Evolutionary conservation across 2,888 invertebrate species (phyloP), one percentile per base, ranked within the genome.

Genomic region (Drosophila planitibia): DNA sequence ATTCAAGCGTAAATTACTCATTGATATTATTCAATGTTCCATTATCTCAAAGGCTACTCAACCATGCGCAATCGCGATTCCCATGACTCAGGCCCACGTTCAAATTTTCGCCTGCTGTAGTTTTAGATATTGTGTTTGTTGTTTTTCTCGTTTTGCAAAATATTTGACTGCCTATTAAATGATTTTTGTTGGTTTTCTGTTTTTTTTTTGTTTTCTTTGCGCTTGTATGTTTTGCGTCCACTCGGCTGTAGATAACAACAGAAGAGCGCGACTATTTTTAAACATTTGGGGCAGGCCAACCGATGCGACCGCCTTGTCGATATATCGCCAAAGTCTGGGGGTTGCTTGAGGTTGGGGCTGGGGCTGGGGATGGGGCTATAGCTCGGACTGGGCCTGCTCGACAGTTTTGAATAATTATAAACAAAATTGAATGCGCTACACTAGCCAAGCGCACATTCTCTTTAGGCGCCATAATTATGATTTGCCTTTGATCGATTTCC

Each of bases 281-380:
- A 74, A 89, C 80, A 88, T 87, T 88, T 88, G 87, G 89, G 87
- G 83, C 86, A 86, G 86, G 79, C 87, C 83, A 72, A 74, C 67
- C 53, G 32, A 72, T 78, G 66, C 69, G 71, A 32, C 52, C 81
- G 85, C 70, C 81, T 79, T 82, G 85, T 85, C 87, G 82, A 85
- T 85, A 84, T 74, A 68, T 70, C 68, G 72, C 54, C 57, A 51
- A 22, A 47, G 57, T 68, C 53, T 70, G 28, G 52, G 53, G 52
- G 66, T 32, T n/a, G 54, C 25, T 35, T 52, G 49, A 41, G 66
- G 30, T 7, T 12, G 47, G 16, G 14, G n/a, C 44, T 44, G 12
- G 47, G 55, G 19, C 6, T 22, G 33, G 49, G 32, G 28, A 12
- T 25, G n/a, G 44, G 33, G 16, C 52, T 28, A n/a, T 25, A 55